phyloP scores from a whole-genome alignment of 2,113 vertebrate genomes.

The Forbesichthys papilliferus region DNA sequence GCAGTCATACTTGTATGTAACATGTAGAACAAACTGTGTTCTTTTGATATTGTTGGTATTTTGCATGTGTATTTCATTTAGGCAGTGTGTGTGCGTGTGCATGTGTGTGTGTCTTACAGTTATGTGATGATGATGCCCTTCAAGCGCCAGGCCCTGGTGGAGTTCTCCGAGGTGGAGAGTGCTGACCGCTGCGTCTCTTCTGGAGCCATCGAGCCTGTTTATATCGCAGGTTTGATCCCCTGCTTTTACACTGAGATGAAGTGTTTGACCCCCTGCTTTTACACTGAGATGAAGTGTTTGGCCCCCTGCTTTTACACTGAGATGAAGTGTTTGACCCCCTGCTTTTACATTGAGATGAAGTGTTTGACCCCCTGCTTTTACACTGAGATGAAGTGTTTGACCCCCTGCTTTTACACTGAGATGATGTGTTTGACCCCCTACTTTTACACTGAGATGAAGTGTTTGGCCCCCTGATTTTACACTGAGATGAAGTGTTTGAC shows the following conservation, averaged over 20 bases:
- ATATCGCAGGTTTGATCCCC: conserved; percentile 79
- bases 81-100: conserved; percentile 1
- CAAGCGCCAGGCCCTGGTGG: conserved; percentile 94
- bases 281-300: too few relatives aligned
- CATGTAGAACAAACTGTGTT: background rate
- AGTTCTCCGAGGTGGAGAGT: conserved; percentile 90
- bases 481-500: too few relatives aligned
- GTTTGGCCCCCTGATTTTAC: too few relatives aligned
- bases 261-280: background rate
- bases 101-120: conserved; percentile 64
- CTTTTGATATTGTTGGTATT: background rate
- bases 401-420: too few relatives aligned
- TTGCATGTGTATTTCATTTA: background rate
- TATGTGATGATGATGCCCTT: conserved; percentile 99
- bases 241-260: background rate
- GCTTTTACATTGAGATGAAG: background rate
- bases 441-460: too few relatives aligned
- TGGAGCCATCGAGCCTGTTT: conserved; percentile 87
- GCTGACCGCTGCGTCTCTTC: conserved; percentile 91
- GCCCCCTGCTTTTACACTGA: too few relatives aligned
- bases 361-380: background rate
- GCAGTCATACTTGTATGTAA: too few relatives aligned
- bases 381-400: too few relatives aligned
- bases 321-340: conserved; percentile 18
- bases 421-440: too few relatives aligned